These are phyloP conservation scores for Saxicola maurus DNA, from an alignment of 2,797 vertebrate species.

Conservation along the genomic window DNA sequence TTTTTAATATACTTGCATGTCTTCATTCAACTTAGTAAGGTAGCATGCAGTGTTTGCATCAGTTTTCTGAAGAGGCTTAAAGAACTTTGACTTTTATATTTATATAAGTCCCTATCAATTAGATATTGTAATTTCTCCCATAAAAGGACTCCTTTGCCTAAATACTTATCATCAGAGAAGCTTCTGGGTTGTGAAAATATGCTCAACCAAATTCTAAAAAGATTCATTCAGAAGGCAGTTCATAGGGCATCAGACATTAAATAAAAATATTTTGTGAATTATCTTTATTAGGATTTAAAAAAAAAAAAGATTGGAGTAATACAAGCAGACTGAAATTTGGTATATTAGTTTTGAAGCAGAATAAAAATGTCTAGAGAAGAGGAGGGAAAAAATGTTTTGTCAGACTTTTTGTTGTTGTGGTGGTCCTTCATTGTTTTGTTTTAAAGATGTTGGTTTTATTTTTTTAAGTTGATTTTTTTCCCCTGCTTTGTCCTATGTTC, in stretches of 20 bases:
- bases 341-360: slow-evolving; percentile 7
- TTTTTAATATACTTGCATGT: neutral
- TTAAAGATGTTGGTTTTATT: neutral
- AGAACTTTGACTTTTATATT: neutral
- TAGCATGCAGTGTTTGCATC: neutral
- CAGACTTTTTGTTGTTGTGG: neutral
- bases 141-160: neutral
- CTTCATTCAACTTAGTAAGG: neutral
- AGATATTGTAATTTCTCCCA: neutral
- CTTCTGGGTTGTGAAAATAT: neutral
- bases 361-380: neutral
- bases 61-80: neutral
- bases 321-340: neutral
- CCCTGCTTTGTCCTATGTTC: slow-evolving; percentile 11
- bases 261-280: neutral
- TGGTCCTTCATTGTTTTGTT: slow-evolving; percentile 25
- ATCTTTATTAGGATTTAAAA: neutral
- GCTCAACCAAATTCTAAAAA: neutral
- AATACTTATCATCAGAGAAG: neutral
- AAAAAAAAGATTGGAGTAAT: neutral
- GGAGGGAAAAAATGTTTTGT: neutral
- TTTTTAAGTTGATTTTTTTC: neutral
- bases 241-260: neutral
- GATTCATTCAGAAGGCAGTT: neutral
- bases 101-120: neutral